These are phyloP conservation scores for Agrochola litura DNA, from an alignment of 2,888 invertebrate species.

Conservation along the genomic window DNA sequence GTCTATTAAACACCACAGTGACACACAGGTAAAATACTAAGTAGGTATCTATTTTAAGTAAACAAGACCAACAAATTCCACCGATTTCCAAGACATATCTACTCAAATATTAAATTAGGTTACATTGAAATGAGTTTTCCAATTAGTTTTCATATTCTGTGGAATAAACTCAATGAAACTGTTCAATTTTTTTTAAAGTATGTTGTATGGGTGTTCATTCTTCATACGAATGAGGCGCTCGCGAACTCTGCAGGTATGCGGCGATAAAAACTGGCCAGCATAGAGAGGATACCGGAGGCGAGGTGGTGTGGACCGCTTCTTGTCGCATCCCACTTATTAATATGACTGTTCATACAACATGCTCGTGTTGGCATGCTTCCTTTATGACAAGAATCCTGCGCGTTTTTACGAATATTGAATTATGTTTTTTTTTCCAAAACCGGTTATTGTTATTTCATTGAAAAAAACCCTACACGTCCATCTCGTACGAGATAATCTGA, in stretches of 20 bases:
- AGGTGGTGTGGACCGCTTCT: conserved; percentile 66
- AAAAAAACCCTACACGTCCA: not conserved
- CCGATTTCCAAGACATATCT: not conserved
- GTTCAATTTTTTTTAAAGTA: conserved; percentile 19
- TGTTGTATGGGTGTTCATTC: conserved; percentile 28
- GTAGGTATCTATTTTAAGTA: not conserved
- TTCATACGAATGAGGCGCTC: conserved; percentile 41
- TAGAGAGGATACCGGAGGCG: conserved; percentile 62
- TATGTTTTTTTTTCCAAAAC: conserved; percentile 48
- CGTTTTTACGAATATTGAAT: conserved; percentile 59
- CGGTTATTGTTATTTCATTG: conserved; percentile 33
- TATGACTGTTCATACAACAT: conserved; percentile 65
- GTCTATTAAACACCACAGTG: not conserved
- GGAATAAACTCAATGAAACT: conserved; percentile 6
- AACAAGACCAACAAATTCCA: not conserved
- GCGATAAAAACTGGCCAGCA: conserved; percentile 72
- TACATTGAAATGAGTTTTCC: not conserved
- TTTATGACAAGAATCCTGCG: conserved; percentile 58
- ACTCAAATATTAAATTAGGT: not conserved
- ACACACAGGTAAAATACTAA: not conserved
- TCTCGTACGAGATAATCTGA: conserved; percentile 17
- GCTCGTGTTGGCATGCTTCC: conserved; percentile 63
- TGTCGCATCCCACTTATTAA: conserved; percentile 69
- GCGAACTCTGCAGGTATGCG: conserved; percentile 65
- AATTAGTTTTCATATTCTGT: conserved; percentile 1